Conservation (phyloP, 2,797 vertebrate genomes). For the Chloroceryle inda region DNA sequence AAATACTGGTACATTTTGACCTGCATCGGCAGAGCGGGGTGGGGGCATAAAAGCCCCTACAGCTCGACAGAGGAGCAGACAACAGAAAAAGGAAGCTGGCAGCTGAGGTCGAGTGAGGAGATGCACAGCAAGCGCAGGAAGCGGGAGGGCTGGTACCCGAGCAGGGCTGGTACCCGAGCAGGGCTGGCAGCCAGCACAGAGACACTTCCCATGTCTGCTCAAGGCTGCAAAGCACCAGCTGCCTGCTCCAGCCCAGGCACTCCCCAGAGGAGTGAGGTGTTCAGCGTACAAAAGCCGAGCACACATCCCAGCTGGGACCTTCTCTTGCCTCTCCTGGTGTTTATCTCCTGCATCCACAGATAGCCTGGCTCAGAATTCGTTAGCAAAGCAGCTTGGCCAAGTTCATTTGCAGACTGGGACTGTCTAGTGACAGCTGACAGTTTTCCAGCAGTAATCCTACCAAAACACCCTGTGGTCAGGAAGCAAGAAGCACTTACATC, state of each 20-base stretch:
- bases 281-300: not conserved
- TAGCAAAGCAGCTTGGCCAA: not conserved
- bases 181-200: not conserved
- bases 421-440: not conserved
- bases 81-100: not conserved
- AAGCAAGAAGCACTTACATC: not conserved
- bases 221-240: not conserved
- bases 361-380: not conserved
- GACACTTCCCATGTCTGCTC: fast-evolving
- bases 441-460: not conserved
- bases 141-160: not conserved
- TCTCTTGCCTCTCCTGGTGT: not conserved
- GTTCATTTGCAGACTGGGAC: not conserved
- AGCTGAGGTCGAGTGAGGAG: not conserved
- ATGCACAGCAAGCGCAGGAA: fast-evolving
- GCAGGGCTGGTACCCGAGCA: fast-evolving
- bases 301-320: not conserved
- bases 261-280: not conserved
- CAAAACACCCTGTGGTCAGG: fast-evolving
- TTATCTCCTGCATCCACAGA: not conserved
- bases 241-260: not conserved
- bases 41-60: not conserved
- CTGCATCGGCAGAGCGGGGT: not conserved
- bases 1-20: not conserved
- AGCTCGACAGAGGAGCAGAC: not conserved